These are phyloP conservation scores for Rhyacophila brunnea DNA, from an alignment of 1,140 invertebrate genomes.

Conservation along the genomic window DNA sequence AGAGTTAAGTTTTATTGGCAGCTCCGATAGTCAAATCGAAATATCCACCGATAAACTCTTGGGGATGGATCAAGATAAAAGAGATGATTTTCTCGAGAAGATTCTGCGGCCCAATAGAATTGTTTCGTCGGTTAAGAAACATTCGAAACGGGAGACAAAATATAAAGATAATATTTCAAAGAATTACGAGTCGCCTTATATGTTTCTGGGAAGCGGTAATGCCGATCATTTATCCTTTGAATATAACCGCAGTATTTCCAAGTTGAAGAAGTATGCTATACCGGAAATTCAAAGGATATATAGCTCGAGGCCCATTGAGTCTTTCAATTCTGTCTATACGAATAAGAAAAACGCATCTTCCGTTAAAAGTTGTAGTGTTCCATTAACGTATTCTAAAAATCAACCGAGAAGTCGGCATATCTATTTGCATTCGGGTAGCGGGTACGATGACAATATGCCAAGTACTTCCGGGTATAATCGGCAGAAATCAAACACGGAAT, in stretches of 20 bases:
- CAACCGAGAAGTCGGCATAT: no score
- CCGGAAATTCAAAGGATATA: constrained; percentile 32
- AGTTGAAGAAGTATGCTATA: constrained; percentile 27
- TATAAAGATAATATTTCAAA: no score
- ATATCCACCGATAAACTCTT: no score
- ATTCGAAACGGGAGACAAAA: no score
- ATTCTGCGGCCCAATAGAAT: no score
- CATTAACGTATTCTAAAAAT: neutral
- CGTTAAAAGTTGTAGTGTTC: neutral
- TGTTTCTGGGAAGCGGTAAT: neutral
- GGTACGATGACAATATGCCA: neutral
- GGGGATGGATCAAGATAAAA: no score
- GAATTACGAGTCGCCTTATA: neutral
- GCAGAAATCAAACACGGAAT: constrained; percentile 20
- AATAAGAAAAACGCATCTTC: constrained; percentile 2
- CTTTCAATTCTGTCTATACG: neutral
- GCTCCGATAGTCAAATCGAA: no score
- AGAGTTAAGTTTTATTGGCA: no score
- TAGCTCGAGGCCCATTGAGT: constrained; percentile 14
- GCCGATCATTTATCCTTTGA: no score
- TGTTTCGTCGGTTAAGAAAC: no score
- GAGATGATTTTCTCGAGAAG: no score
- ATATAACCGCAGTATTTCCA: constrained; percentile 22
- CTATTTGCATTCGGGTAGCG: no score
- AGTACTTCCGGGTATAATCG: neutral